Percentiles rank a stretch among this genome's conserved stretches.
These are phyloP conservation scores for Phrynocephalus guinanensis DNA, from an alignment of 2,797 vertebrate species.

Conservation along the genomic window DNA sequence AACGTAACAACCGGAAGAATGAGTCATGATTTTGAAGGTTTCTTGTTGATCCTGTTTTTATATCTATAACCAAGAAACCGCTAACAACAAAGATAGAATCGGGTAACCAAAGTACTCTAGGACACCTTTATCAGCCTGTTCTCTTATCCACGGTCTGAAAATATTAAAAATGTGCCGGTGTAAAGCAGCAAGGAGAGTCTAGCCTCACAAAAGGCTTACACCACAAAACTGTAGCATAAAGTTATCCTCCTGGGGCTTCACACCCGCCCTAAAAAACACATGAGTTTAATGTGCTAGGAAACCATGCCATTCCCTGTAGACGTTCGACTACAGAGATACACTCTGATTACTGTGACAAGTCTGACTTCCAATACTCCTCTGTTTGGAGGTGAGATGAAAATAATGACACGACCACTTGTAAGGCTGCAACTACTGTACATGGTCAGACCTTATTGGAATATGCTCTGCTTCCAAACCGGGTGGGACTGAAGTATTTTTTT, in stretches of 20 bases:
- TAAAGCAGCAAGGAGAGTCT: not conserved
- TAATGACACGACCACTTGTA: not conserved
- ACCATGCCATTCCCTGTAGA: conserved; percentile 47
- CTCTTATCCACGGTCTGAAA: too few relatives aligned
- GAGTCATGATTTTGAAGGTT: too few relatives aligned
- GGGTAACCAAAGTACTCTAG: too few relatives aligned
- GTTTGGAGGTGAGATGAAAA: not conserved
- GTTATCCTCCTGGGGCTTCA: not conserved
- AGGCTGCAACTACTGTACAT: not conserved
- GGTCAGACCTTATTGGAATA: too few relatives aligned
- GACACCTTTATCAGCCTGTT: too few relatives aligned
- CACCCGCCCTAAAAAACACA: conserved; percentile 48
- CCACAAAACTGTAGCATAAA: conserved; percentile 29
- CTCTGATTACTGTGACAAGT: conserved; percentile 25
- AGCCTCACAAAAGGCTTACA: not conserved
- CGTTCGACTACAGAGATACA: not conserved
- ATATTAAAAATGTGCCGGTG: too few relatives aligned
- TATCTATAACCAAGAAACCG: too few relatives aligned
- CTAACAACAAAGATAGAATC: too few relatives aligned
- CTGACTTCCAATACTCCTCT: conserved; percentile 23
- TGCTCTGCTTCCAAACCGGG: too few relatives aligned
- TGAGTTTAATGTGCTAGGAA: conserved; percentile 63
- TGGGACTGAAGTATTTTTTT: too few relatives aligned
- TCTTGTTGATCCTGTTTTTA: too few relatives aligned
- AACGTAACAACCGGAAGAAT: too few relatives aligned